Conservation (phyloP, 2,113 vertebrate genomes). For the Colaptes auratus region DNA sequence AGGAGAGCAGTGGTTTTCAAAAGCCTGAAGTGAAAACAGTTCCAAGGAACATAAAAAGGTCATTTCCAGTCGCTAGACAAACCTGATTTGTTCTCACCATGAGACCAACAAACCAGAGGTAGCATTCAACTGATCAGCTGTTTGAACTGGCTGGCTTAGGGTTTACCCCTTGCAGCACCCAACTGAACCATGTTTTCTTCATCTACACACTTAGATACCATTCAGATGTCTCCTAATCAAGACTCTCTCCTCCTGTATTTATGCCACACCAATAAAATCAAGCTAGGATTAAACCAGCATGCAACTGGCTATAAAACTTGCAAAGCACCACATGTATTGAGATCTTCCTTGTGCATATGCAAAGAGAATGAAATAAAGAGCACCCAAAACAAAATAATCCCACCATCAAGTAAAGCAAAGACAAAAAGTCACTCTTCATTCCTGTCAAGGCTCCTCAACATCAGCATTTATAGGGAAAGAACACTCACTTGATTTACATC, state of each 20-base stretch:
- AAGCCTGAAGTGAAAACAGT: background rate
- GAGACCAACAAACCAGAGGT: background rate
- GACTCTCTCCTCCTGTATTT: background rate
- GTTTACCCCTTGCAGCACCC: background rate
- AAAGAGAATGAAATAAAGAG: background rate
- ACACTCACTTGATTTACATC: background rate
- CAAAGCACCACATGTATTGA: background rate
- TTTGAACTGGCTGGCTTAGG: background rate
- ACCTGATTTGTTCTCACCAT: background rate
- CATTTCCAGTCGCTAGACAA: slow-evolving; percentile 15
- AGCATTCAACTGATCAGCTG: background rate
- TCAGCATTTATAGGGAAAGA: background rate
- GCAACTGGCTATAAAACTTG: background rate
- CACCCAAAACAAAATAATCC: background rate
- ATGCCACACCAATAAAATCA: background rate
- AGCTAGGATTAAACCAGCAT: background rate
- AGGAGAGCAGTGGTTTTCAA: background rate
- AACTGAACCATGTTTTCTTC: background rate
- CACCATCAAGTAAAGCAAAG: background rate
- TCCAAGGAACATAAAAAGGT: slow-evolving; percentile 8
- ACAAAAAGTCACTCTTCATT: background rate
- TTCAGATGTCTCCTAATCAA: background rate
- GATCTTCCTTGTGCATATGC: background rate
- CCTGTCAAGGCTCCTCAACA: background rate
- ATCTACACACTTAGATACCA: background rate